Percentiles rank a stretch among this genome's conserved stretches.
Conservation (phyloP, 2,888 invertebrate genomes). For the Rhogogaster chlorosoma region DNA sequence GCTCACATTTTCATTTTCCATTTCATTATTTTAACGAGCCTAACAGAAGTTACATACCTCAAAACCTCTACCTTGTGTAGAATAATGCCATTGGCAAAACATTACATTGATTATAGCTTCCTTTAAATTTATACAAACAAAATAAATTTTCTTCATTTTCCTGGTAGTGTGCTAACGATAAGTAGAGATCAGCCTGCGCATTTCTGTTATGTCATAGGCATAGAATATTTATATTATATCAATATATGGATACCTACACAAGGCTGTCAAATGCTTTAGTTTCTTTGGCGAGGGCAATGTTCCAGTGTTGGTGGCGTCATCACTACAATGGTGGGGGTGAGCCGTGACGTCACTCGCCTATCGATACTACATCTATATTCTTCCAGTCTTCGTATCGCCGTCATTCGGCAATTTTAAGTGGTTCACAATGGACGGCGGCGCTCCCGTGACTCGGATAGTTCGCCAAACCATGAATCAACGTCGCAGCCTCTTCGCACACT, state of each 20-base stretch:
- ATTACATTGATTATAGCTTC: neutral
- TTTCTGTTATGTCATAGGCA: neutral
- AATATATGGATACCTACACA: neutral
- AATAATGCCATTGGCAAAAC: neutral
- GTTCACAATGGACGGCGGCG: neutral
- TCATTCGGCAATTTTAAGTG: constrained; percentile 21
- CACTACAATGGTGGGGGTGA: neutral
- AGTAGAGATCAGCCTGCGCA: neutral
- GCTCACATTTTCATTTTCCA: neutral
- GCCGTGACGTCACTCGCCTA: constrained; percentile 6
- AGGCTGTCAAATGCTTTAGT: neutral
- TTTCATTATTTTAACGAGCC: neutral
- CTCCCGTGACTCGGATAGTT: neutral
- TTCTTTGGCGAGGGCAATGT: neutral
- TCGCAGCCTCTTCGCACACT: neutral
- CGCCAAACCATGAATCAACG: neutral
- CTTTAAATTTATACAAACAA: neutral
- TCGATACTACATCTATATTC: neutral
- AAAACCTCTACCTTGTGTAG: no score
- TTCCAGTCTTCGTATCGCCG: neutral
- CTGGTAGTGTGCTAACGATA: neutral
- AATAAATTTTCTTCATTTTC: neutral
- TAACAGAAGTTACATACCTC: neutral
- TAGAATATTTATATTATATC: neutral
- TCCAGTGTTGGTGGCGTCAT: neutral